Conservation (phyloP, 64 coral and sea anemone genomes). For the Acropora tenuis region DNA sequence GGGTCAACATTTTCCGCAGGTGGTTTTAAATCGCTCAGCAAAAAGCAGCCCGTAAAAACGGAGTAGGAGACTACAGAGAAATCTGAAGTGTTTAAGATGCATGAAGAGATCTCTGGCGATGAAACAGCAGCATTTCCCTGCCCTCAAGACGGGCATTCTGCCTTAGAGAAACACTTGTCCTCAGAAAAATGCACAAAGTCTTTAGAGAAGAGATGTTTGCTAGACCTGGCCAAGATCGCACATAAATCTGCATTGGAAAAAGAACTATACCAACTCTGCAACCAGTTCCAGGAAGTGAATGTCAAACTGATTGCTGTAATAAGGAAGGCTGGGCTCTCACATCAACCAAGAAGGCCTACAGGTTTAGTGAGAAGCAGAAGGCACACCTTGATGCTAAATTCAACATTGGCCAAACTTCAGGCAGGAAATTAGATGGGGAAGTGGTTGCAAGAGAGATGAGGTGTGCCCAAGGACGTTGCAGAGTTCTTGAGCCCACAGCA, state of each 20-base stretch:
- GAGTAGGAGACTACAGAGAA: conserved; percentile 18
- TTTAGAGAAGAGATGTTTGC: conserved; percentile 48
- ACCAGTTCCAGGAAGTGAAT: conserved; percentile 6
- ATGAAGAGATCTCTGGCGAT: not conserved
- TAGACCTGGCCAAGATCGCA: conserved; percentile 44
- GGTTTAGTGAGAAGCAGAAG: conserved; percentile 61
- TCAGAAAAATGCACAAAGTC: conserved; percentile 29
- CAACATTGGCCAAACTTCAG: conserved; percentile 40
- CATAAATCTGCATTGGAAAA: conserved; percentile 34
- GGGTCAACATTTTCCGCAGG: not conserved
- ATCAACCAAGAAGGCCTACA: conserved; percentile 32
- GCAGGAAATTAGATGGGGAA: conserved; percentile 47
- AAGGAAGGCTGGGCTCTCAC: conserved; percentile 49
- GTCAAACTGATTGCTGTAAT: not conserved
- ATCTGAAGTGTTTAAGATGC: not conserved
- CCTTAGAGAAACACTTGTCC: conserved; percentile 17
- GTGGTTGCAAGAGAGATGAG: conserved; percentile 56
- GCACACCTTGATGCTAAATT: conserved; percentile 46
- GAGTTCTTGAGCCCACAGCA: conserved; percentile 41
- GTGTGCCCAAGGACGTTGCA: conserved; percentile 8
- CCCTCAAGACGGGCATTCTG: conserved; percentile 47
- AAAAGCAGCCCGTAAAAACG: conserved; percentile 5
- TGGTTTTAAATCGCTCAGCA: not conserved
- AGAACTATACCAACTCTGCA: conserved; percentile 46
- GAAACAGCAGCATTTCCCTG: conserved; percentile 10